A percentile compares a stretch with the other conserved stretches of the same genome.
Evolutionary conservation across 2,797 vertebrate genomes (phyloP).

Genomic region (Sebastes minor): DNA sequence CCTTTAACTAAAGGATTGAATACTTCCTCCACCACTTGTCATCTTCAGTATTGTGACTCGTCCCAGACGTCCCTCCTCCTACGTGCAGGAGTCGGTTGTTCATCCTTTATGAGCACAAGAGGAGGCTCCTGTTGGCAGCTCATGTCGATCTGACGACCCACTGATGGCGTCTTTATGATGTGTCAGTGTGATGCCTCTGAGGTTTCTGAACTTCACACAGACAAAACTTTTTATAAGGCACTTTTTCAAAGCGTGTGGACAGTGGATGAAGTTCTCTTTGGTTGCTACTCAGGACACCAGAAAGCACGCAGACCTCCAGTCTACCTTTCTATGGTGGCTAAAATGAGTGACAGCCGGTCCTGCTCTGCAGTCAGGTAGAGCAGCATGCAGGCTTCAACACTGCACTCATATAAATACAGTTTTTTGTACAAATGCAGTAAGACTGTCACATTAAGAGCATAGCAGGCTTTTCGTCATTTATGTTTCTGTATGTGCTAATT

Average conservation of each 20-base stretch:
- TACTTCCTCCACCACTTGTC: neutral
- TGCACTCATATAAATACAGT: neutral
- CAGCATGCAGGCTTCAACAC: neutral
- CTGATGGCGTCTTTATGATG: slow-evolving; percentile 43
- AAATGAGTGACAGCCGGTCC: neutral
- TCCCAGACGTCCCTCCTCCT: slow-evolving; percentile 41
- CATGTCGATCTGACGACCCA: slow-evolving; percentile 44
- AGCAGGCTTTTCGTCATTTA: neutral
- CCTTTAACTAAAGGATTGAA: neutral
- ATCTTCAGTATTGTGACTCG: slow-evolving; percentile 31
- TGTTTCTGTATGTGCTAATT: neutral
- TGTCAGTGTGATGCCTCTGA: slow-evolving; percentile 29
- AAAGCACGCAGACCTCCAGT: slow-evolving; percentile 11
- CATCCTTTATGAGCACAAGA: slow-evolving; percentile 64
- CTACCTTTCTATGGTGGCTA: neutral
- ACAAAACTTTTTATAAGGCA: neutral
- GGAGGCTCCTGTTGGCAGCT: slow-evolving; percentile 46
- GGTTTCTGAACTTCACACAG: slow-evolving; percentile 24
- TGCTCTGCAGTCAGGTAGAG: slow-evolving; percentile 1
- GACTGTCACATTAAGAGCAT: neutral
- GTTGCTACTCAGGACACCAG: slow-evolving; percentile 1
- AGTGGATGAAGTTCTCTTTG: slow-evolving; percentile 3
- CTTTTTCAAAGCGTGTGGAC: neutral
- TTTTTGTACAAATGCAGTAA: neutral
- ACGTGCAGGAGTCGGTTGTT: slow-evolving; percentile 57